Evolutionary conservation across 2,888 invertebrate genomes (phyloP), one percentile per base, ranked within the genome.

Genomic region (Penaeus monodon): DNA sequence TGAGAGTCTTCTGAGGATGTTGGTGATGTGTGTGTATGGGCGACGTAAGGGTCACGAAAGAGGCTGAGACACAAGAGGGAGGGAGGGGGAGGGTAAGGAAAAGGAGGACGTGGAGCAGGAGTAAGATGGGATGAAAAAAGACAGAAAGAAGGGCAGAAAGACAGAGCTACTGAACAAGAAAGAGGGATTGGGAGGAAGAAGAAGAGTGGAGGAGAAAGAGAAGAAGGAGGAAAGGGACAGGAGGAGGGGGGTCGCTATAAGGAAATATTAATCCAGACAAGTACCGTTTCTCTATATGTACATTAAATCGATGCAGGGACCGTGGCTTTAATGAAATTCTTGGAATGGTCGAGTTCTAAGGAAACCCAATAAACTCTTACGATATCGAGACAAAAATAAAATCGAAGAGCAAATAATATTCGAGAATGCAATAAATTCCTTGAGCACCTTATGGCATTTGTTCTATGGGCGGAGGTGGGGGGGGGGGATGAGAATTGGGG

Each of bases 391-490:
- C 77, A 84, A 68, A 78, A 27, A 27, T 65, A 84, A 68, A 68
- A 68, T 70, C 68, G 22, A 68, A 38, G 44, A 29, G 78, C 63
- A 78, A 84, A 84, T 84, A 84, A 78, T 70, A 70, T 29, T 78
- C 29, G 78, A 70, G 78, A 84, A 84, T 70, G 65, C 70, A 57
- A 84, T 84, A 84, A 84, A 84, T 70, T 78, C 78, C 29, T 7
- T 44, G 84, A 84, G 29, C 84, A 84, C 79, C 84, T 84, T 84
- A 84, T 78, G 84, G 84, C 84, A 84, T 84, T 84, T 84, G 84
- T 84, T 84, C 84, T 84, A 84, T 84, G 78, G 84, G 84, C 38
- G 20, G 66, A 22, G 38, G 38, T 29, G 65, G 20, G n/a, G 80
- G 38, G n/a, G 29, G 66, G 14, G 12, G 38, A 10, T 14, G 17